These are phyloP conservation scores for Sericinus montela DNA, from an alignment of 2,888 invertebrate species.

Conservation along the genomic window DNA sequence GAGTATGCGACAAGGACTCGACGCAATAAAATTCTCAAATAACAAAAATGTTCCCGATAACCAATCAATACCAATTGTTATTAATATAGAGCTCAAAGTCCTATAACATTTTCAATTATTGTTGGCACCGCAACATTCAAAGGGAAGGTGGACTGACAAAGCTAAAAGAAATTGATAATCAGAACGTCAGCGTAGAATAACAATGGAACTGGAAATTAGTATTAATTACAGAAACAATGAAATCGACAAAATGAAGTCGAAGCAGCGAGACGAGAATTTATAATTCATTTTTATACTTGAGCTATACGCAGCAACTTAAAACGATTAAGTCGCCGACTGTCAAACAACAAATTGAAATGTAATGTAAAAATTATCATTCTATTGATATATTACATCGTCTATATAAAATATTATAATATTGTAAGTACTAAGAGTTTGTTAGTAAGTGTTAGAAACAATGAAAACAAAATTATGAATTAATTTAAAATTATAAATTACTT, in stretches of 20 bases:
- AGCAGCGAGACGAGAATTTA: slow-evolving; percentile 57
- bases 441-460: too few species aligned
- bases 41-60: slow-evolving; percentile 33
- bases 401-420: too few species aligned
- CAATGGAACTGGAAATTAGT: slow-evolving; percentile 73
- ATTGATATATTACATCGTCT: too few species aligned
- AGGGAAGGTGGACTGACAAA: slow-evolving; percentile 54
- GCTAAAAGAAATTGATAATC: slow-evolving; percentile 53
- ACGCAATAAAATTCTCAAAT: slow-evolving; percentile 44
- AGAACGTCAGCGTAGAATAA: slow-evolving; percentile 54
- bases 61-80: slow-evolving; percentile 37
- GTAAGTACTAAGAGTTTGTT: too few species aligned
- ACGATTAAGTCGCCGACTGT: slow-evolving; percentile 6
- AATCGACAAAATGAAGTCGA: slow-evolving; percentile 53
- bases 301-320: neutral
- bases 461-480: too few species aligned
- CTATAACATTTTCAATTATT: slow-evolving; percentile 28
- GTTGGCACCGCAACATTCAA: slow-evolving; percentile 41
- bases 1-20: slow-evolving; percentile 61
- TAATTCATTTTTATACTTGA: slow-evolving; percentile 37
- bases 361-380: slow-evolving; percentile 1
- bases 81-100: slow-evolving; percentile 40
- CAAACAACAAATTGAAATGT: slow-evolving; percentile 16
- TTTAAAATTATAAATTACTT: too few species aligned
- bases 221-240: slow-evolving; percentile 72